These are phyloP conservation scores for Loxodonta africana DNA, from an alignment of 2,113 vertebrate genomes.

Conservation along the genomic window DNA sequence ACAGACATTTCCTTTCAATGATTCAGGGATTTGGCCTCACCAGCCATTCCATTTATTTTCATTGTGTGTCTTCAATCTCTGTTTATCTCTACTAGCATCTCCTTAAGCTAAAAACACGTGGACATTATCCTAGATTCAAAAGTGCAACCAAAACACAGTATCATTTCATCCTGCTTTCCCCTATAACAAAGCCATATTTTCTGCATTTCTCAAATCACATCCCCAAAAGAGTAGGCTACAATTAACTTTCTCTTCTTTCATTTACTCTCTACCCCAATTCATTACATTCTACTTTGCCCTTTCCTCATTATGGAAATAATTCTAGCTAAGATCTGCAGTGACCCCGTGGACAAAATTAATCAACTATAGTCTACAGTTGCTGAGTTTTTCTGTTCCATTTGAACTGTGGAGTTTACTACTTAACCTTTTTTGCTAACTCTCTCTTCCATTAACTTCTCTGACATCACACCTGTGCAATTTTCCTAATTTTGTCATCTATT, in stretches of 20 bases:
- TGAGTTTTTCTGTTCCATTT: not conserved
- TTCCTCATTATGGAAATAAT: not conserved
- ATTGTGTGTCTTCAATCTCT: not conserved
- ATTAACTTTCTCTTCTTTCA: conserved; percentile 31
- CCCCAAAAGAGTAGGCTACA: not conserved
- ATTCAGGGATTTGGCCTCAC: not conserved
- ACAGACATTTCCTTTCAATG: not conserved
- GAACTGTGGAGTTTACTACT: not conserved
- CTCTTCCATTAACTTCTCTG: not conserved
- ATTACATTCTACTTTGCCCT: not conserved
- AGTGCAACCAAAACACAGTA: not conserved
- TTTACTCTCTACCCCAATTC: not conserved
- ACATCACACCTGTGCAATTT: not conserved
- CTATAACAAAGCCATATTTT: not conserved
- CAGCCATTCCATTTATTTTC: not conserved
- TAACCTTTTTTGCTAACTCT: not conserved
- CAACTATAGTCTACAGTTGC: not conserved
- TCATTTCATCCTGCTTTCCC: not conserved
- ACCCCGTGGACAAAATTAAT: not conserved
- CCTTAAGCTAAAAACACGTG: not conserved
- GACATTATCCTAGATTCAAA: not conserved
- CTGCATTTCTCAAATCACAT: not conserved
- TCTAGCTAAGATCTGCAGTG: not conserved
- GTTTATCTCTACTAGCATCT: not conserved
- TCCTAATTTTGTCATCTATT: not conserved